phyloP scores from a whole-genome alignment of 2,113 vertebrate genomes.

The Lichenostomus cassidix region DNA sequence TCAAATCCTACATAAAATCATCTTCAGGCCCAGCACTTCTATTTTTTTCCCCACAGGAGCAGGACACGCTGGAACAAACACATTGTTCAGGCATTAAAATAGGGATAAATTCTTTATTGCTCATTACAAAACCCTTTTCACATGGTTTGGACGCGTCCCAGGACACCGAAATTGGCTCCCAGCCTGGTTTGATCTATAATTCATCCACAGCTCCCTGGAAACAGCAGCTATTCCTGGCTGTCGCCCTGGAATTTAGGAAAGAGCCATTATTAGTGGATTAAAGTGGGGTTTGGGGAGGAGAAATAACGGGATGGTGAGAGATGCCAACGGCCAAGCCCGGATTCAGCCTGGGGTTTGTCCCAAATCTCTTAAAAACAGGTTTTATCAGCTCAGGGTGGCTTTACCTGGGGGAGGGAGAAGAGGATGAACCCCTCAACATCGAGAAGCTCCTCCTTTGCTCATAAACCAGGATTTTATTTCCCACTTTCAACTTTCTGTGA shows the following conservation, averaged over 20 bases:
- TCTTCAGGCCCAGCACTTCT: background rate
- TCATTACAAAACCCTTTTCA: background rate
- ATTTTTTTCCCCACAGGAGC: accelerated
- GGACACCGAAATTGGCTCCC: background rate
- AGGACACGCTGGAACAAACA: background rate
- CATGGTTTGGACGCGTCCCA: background rate
- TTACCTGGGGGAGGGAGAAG: background rate
- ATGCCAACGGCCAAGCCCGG: background rate
- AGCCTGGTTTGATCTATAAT: background rate
- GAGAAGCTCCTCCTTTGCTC: background rate
- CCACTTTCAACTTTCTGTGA: background rate
- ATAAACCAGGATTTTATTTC: no score
- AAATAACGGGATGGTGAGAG: background rate
- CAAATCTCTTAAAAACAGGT: background rate
- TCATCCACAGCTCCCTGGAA: background rate
- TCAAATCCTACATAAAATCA: background rate
- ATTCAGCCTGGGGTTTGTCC: background rate
- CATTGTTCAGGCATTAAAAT: background rate
- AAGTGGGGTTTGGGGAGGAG: background rate
- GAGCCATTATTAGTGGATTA: background rate
- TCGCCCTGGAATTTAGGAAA: background rate
- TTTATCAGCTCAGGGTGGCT: background rate
- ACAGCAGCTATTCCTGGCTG: background rate
- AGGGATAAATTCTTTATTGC: background rate
- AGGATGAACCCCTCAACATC: accelerated